Evolutionary conservation across 2,797 vertebrate genomes (phyloP).

Genomic region (Numenius phaeopus): DNA sequence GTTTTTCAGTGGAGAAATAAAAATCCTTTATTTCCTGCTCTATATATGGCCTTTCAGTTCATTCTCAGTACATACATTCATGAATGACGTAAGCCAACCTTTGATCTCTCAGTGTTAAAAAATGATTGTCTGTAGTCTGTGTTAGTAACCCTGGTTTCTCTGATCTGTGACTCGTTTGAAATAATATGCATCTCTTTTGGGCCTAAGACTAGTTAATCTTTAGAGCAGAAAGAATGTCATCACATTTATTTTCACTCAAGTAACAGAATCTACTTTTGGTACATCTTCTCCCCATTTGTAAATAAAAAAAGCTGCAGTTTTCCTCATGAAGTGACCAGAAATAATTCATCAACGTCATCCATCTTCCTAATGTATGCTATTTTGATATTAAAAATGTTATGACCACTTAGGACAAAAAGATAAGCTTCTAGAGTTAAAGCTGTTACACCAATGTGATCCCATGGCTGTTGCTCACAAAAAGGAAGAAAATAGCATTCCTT

Average conservation of each 20-base stretch:
- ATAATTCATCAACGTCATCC: neutral
- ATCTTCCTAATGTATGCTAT: neutral
- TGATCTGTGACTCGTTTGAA: constrained; percentile 65
- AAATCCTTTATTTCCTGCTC: neutral
- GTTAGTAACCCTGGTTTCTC: neutral
- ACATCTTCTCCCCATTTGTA: neutral
- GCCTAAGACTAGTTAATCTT: constrained; percentile 46
- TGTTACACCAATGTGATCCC: neutral
- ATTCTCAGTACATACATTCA: neutral
- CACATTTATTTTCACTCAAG: neutral
- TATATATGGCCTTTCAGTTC: neutral
- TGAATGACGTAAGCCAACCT: neutral
- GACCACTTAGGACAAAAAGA: neutral
- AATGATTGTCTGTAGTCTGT: neutral
- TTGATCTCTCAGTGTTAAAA: constrained; percentile 38
- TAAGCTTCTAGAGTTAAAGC: neutral
- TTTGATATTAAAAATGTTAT: neutral
- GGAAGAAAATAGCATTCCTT: neutral
- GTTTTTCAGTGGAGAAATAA: neutral
- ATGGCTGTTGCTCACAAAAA: neutral
- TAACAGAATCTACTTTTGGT: neutral
- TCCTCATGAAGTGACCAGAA: neutral
- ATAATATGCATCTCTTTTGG: constrained; percentile 1
- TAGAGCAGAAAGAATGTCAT: constrained; percentile 32
- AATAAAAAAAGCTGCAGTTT: neutral